Conservation (phyloP, 1,140 invertebrate species). For the Hormaphis cornu region DNA sequence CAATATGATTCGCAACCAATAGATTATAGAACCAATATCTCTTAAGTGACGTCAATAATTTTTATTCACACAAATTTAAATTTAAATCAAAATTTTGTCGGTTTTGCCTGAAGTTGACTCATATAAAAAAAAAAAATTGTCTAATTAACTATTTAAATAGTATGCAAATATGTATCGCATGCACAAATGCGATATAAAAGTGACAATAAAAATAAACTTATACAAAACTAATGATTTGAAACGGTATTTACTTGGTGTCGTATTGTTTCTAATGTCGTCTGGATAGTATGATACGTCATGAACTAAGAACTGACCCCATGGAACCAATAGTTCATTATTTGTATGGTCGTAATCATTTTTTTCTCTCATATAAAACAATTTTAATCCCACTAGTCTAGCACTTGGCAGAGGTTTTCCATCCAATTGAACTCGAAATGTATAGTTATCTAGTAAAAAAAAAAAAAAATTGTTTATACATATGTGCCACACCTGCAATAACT, state of each 20-base stretch:
- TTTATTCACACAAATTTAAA: no score
- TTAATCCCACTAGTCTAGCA: conserved; percentile 46
- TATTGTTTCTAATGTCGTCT: not conserved
- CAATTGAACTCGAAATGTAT: conserved; percentile 40
- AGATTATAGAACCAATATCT: no score
- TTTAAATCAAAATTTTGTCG: no score
- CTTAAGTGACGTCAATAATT: no score
- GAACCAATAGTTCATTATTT: not conserved
- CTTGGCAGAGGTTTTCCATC: conserved; percentile 45
- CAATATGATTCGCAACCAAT: no score
- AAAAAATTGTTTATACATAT: not conserved
- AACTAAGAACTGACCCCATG: conserved; percentile 4
- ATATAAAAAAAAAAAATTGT: no score
- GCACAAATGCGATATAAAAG: no score
- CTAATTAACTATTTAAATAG: no score
- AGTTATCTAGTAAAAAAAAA: conserved; percentile 37
- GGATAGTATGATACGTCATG: conserved; percentile 7
- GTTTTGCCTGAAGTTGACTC: no score
- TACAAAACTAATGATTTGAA: not conserved
- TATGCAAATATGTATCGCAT: no score
- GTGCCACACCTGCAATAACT: no score
- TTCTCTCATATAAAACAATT: conserved; percentile 43
- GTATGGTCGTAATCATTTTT: conserved; percentile 36
- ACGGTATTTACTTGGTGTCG: not conserved
- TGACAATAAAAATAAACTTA: no score